Evolutionary conservation across 2,888 invertebrate species (phyloP), one percentile per base, ranked within the genome.

Genomic region (Junonia oenone): DNA sequence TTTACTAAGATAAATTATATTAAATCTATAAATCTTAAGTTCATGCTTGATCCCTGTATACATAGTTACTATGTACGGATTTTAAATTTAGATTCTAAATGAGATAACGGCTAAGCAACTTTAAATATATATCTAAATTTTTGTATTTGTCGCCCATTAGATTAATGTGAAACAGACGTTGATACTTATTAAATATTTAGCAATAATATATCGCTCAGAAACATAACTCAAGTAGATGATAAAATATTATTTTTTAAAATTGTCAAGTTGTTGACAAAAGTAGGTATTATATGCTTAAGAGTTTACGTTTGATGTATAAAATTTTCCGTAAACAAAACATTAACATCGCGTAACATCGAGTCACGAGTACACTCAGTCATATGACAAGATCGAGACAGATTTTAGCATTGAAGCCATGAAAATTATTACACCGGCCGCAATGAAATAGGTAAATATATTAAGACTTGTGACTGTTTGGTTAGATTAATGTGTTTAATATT

Each of bases 341-440:
- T 22, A 19, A n/a, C n/a, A n/a, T 27, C 33, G 35, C 13, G 45
- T n/a, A 31, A 38, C 33, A 19, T 2, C 38, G 26, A 43, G 38
- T 33, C 51, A 56, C 51, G 15, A 54, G 40, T 26, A 6, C 9
- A 8, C 15, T 15, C 26, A 13, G 9, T 54, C 53, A 54, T 38
- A 38, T 48, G 53, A 53, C 38, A 26, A 22, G 14, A 13, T 9
- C 0, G 8, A 6, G 45, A 38, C 5, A 40, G 9, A 19, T 6
- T 13, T 43, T 48, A 33, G 15, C 47, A 54, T 48, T 48, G 40
- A 22, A 14, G 38, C 6, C 37, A 38, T 47, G 46, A 53, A 40
- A 54, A 54, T 54, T 40, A 48, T 14, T 9, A 15, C 17, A 31
- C 2, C 14, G n/a, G 22, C 8, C 9, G 9, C 22, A 22, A 48